Conservation (phyloP, 2,113 vertebrate genomes). For the Rhinogobius similis region DNA sequence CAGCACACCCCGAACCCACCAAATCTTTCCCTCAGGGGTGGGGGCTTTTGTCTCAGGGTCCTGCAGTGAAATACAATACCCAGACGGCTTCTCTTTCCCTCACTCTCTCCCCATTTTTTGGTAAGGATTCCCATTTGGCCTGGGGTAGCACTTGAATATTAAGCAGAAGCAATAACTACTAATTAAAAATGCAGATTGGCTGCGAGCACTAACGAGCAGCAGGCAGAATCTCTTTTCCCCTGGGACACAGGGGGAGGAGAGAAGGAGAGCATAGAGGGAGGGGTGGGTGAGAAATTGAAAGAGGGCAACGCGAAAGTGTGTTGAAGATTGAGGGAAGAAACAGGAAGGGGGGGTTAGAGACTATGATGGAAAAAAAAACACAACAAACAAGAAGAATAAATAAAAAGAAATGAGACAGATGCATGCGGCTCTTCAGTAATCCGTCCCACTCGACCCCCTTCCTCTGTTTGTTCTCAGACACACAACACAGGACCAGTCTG, state of each 20-base stretch:
- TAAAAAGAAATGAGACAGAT: constrained; percentile 75
- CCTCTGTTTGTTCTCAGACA: constrained; percentile 14
- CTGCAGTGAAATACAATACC: constrained; percentile 84
- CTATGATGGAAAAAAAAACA: constrained; percentile 54
- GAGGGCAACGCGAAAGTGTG: constrained; percentile 68
- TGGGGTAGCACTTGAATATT: constrained; percentile 84
- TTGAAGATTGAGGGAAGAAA: constrained; percentile 65
- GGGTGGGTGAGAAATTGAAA: constrained; percentile 51
- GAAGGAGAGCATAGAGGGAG: constrained; percentile 11
- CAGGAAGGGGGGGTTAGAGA: constrained; percentile 29
- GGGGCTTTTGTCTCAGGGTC: constrained; percentile 77
- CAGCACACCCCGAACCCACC: constrained; percentile 55
- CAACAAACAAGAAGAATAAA: constrained; percentile 77
- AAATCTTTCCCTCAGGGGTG: constrained; percentile 77
- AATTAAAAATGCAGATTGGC: constrained; percentile 88
- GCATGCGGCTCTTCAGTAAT: constrained; percentile 66
- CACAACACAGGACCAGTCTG: constrained; percentile 48
- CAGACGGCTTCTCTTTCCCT: constrained; percentile 73
- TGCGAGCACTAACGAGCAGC: constrained; percentile 83
- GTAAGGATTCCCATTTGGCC: constrained; percentile 84
- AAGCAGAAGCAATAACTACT: constrained; percentile 86
- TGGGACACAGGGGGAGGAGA: constrained; percentile 66
- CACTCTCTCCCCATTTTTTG: constrained; percentile 54
- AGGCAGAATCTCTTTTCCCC: constrained; percentile 80
- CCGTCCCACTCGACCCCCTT: constrained; percentile 47